Percentiles rank a stretch among this genome's conserved stretches.
Conservation (phyloP, 2,888 invertebrate species). For the Stenotaenia linearis region DNA sequence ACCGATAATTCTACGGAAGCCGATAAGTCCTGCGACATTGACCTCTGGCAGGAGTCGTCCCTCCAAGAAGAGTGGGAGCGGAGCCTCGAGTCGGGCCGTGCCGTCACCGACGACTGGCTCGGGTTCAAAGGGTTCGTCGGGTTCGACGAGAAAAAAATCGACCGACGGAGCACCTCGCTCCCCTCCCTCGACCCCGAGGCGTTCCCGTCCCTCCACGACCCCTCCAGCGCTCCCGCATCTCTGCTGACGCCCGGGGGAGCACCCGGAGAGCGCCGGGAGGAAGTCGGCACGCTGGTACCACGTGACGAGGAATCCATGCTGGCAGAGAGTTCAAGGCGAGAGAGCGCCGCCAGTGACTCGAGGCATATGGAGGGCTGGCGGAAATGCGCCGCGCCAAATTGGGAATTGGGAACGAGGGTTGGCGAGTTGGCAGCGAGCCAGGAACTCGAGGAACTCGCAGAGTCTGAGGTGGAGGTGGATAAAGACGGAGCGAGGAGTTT, state of each 20-base stretch:
- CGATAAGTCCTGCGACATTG: too few species aligned
- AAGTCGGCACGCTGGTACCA: background rate
- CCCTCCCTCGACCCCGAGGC: too few species aligned
- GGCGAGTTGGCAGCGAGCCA: background rate
- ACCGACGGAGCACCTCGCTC: background rate
- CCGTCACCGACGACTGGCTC: slow-evolving; percentile 32
- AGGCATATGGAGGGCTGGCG: background rate
- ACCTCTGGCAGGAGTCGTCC: too few species aligned
- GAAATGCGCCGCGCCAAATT: background rate
- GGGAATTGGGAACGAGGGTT: background rate
- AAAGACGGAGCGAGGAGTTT: too few species aligned
- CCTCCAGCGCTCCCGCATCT: slow-evolving; percentile 28
- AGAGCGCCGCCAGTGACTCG: background rate
- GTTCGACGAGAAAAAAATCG: background rate
- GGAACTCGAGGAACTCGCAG: background rate
- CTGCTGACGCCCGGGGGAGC: slow-evolving; percentile 33
- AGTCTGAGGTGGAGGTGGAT: background rate
- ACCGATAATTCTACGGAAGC: too few species aligned
- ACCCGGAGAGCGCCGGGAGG: slow-evolving; percentile 36
- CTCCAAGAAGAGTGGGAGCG: slow-evolving; percentile 29
- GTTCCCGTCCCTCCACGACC: too few species aligned
- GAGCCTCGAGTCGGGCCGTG: background rate
- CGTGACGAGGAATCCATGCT: background rate
- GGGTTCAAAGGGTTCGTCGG: background rate
- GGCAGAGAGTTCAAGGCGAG: background rate